phyloP scores from a whole-genome alignment of 2,888 invertebrate genomes.

The Rugalucina vietnamica region DNA sequence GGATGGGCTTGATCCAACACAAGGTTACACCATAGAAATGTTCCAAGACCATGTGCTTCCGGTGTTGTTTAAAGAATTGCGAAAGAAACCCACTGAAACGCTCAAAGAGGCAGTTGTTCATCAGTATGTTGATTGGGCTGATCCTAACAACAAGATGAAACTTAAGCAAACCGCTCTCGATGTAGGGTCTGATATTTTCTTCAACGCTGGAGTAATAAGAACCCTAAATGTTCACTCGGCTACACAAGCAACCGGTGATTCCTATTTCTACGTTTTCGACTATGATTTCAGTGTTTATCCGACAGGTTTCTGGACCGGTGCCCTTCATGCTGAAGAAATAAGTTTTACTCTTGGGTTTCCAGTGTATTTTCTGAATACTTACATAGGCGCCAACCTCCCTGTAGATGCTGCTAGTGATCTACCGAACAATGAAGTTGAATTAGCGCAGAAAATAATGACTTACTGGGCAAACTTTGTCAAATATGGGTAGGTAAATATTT shows the following conservation, averaged over 20 bases:
- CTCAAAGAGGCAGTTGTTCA: not conserved
- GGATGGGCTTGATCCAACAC: not conserved
- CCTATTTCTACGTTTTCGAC: conserved; percentile 2
- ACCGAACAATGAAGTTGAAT: not conserved
- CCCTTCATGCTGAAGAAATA: not conserved
- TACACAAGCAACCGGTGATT: not conserved
- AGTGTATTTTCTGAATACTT: not conserved
- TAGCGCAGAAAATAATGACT: not conserved
- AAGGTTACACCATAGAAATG: not conserved
- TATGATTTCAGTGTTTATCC: not conserved
- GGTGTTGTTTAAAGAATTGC: not conserved
- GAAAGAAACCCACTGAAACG: not conserved
- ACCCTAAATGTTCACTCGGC: not conserved
- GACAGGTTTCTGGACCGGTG: not conserved
- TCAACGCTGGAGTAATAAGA: not conserved
- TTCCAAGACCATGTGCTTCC: not conserved
- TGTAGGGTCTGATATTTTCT: not conserved
- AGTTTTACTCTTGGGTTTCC: not conserved
- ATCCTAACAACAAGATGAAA: not conserved
- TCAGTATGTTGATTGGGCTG: not conserved
- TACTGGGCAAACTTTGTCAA: not conserved
- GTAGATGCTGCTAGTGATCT: not conserved
- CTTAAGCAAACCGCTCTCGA: not conserved
- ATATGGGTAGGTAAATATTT: not conserved
- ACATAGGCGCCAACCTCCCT: not conserved